Conservation (phyloP, 2,888 invertebrate species). For the Nephrotoma guestfalica region DNA sequence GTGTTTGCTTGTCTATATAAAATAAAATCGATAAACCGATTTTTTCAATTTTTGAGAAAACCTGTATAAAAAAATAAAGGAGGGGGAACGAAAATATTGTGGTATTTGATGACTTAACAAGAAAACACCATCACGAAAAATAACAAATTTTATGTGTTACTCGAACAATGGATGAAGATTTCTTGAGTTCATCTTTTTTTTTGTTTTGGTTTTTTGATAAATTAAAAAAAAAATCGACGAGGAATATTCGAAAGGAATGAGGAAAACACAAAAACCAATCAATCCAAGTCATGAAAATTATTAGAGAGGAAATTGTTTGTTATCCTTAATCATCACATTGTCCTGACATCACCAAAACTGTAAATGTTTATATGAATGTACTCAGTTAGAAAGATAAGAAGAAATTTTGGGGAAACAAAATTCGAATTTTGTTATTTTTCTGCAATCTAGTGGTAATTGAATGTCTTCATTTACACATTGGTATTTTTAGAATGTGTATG, state of each 20-base stretch:
- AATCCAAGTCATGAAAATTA: not conserved
- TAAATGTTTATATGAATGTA: not conserved
- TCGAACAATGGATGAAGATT: not conserved
- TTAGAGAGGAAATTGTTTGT: not conserved
- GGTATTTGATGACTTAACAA: not conserved
- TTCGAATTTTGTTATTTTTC: not conserved
- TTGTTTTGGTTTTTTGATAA: not conserved
- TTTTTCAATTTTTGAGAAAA: not conserved
- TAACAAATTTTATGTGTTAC: not conserved
- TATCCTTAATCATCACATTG: not conserved
- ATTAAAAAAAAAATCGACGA: not conserved
- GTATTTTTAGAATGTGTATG: not conserved
- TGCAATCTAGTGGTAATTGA: not conserved
- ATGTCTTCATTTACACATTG: not conserved
- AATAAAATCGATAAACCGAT: not conserved
- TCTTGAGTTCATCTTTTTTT: not conserved
- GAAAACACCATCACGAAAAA: not conserved
- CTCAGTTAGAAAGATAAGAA: not conserved
- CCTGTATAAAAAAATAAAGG: not conserved
- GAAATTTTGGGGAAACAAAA: not conserved
- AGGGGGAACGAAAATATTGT: not conserved
- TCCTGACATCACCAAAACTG: not conserved
- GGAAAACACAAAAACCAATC: not conserved
- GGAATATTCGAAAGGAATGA: not conserved
- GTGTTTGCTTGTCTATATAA: not conserved